These are phyloP conservation scores for Callinectes sapidus DNA, from an alignment of 2,888 invertebrate species.

Conservation along the genomic window DNA sequence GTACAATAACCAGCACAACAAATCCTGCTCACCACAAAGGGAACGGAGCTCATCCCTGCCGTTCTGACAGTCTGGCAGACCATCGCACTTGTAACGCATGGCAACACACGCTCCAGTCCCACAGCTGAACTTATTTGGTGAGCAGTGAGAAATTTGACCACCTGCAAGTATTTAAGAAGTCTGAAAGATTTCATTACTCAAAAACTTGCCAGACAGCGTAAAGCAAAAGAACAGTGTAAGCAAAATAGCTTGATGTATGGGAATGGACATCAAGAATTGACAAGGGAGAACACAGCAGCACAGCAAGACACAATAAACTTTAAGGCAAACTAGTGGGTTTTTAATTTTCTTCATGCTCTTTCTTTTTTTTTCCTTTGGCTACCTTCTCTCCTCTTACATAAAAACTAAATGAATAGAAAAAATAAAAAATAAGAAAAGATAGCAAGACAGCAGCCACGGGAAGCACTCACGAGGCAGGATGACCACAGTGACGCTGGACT, in stretches of 20 bases:
- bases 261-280: too few species aligned
- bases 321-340: too few species aligned
- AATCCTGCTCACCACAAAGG: conserved; percentile 55
- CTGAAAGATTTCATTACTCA: not conserved
- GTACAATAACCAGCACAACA: not conserved
- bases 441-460: not conserved
- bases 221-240: not conserved
- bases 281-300: not conserved
- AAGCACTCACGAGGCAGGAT: conserved; percentile 53
- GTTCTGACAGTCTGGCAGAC: conserved; percentile 58
- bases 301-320: too few species aligned
- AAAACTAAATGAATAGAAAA: too few species aligned
- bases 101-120: conserved; percentile 54
- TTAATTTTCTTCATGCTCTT: too few species aligned
- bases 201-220: not conserved
- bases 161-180: conserved; percentile 52
- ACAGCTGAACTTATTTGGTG: conserved; percentile 55
- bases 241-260: too few species aligned
- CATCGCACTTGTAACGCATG: conserved; percentile 65
- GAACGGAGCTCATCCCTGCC: conserved; percentile 54
- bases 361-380: too few species aligned
- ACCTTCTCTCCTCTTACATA: too few species aligned
- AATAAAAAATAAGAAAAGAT: too few species aligned
- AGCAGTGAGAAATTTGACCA: conserved; percentile 56
- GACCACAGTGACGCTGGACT: conserved; percentile 34